phyloP scores from a whole-genome alignment of 2,888 invertebrate genomes.

The Liopterus haemorrhoidalis region DNA sequence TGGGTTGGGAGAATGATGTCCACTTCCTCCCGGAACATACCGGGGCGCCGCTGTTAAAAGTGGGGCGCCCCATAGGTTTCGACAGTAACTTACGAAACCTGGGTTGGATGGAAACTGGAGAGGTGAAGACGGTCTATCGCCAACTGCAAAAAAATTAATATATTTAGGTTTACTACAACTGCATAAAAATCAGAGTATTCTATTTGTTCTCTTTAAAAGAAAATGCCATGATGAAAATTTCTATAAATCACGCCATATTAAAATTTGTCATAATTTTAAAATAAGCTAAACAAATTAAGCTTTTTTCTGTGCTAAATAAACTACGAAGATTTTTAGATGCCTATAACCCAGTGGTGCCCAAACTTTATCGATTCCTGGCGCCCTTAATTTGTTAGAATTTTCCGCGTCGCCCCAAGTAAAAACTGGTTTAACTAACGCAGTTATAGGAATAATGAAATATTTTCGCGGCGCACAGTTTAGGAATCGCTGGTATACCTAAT shows the following conservation, averaged over 20 bases:
- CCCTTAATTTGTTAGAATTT: too few relatives aligned
- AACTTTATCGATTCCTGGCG: too few relatives aligned
- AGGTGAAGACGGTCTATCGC: constrained; percentile 35
- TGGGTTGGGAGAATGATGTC: too few relatives aligned
- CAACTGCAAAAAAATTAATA: constrained; percentile 14
- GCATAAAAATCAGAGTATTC: neutral
- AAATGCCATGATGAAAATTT: neutral
- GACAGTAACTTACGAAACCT: constrained; percentile 43
- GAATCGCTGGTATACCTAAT: too few relatives aligned
- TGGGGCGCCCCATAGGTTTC: constrained; percentile 43
- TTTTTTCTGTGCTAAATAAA: neutral
- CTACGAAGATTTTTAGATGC: neutral
- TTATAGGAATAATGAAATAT: too few relatives aligned
- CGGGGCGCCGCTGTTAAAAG: constrained; percentile 39
- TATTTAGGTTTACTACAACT: constrained; percentile 1
- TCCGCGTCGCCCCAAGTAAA: too few relatives aligned
- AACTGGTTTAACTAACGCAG: too few relatives aligned
- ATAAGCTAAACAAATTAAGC: neutral
- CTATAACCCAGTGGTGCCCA: too few relatives aligned
- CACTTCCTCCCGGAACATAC: too few relatives aligned
- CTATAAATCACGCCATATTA: neutral
- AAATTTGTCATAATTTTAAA: neutral
- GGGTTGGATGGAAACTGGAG: constrained; percentile 38
- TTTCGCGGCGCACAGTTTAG: too few relatives aligned
- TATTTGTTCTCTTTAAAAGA: neutral